Base-by-base conservation (phyloP, 2,888 invertebrate genomes). In the Cryptus viduatorius region DNA sequence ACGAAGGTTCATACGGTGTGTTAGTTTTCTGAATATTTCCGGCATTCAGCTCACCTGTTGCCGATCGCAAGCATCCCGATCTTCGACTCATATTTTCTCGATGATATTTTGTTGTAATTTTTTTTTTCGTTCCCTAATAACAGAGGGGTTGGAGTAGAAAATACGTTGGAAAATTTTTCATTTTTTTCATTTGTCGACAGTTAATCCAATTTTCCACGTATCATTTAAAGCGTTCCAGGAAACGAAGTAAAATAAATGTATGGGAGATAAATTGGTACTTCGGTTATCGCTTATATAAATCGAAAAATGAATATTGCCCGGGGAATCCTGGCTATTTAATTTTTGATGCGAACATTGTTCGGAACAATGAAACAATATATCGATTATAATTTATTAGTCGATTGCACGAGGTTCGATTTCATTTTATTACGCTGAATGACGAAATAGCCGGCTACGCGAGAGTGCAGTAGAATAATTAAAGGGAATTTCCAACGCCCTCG, bases 1-100 rank as follows among this genome's bases (percentile, higher is more conserved):
- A 53, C 67, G 69, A 48, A 37, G 37, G 37, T 37, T 8, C 14
- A 42, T 61, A 16, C 31, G 31, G 37, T 10, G 19, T 37, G 37
- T 65, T 42, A 19, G 31, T 8, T 78, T 29, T 78, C 48, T 44
- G 14, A 19, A 12, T 37, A 61, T 79, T 31, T 37, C 37, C 10
- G 19, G 10, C 14, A 37, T 61, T 16, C 29, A 46, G 31, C 59
- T 46, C 12, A 19, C 61, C 46, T 31, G 68, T 44, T 59, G 48
- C 69, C 29, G 48, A 69, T 16, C 42, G 42, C 56, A 68, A 50
- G 50, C 50, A 50, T n/a, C 16, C n/a, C 50, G 16, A 16, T 53
- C n/a, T 53, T 53, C 19, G 16, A 10, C 8, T 53, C 19, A 53
- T 53, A 16, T 19, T 53, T 19, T 37, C 37, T 37, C 37, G 37